Base-by-base conservation (phyloP, 2,888 invertebrate species). In the Scelioninae gen. 1 region DNA sequence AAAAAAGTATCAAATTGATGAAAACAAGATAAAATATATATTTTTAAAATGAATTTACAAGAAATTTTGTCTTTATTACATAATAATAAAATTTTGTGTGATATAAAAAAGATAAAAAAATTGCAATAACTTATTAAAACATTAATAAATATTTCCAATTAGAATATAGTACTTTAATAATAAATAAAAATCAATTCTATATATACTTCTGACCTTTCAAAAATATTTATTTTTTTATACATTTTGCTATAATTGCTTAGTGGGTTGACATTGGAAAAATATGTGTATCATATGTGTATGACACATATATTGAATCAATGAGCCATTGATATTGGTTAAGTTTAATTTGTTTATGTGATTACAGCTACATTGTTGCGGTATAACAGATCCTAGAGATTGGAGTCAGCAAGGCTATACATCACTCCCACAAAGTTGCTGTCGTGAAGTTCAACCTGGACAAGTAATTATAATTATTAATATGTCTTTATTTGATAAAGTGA, bases 331-430 rank as follows among this genome's bases (percentile, higher is more conserved):
- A 76, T 69, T n/a, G 69, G 69, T 63, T 60, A 40, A 68, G 23
- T 55, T 51, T 10, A 40, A 8, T 68, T 60, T 76, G 31, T 71
- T 76, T 55, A 38, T 71, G 38, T 82, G 58, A 40, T 92, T 93
- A 34, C 94, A 96, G 93, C 93, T 97, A 60, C 95, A 96, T 89
- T 98, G 98, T 92, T 98, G 98, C 89, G 97, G 97, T 11, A 96
- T 97, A 15, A 94, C 94, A 75, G 94, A 94, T 84, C 96, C 95
- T 92, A 94, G 94, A 84, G 96, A 97, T 91, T 97, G 97, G 97
- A 93, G 94, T 86, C 94, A 94, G 31, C 94, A 94, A 62, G 88
- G 88, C 11, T 84, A 88, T 11, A 68, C 60, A n/a, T 94, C 96
- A 62, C 62, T 82, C 1, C 97, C 97, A 0, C 94, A 95, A 85